Evolutionary conservation across 2,888 invertebrate genomes (phyloP).

Genomic region (Ceriagrion tenellum): DNA sequence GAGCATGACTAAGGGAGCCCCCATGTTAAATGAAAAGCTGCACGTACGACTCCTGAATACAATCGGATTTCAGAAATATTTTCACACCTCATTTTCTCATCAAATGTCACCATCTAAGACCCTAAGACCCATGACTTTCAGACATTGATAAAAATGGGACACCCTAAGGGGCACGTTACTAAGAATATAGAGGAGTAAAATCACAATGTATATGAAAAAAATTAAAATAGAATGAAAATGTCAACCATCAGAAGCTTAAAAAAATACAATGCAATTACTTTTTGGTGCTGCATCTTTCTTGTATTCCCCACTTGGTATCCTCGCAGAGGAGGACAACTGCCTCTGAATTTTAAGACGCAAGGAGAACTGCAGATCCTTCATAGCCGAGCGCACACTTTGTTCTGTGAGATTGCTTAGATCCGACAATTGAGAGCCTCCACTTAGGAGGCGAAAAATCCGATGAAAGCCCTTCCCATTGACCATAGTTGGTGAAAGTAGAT

Average conservation of each 20-base stretch:
- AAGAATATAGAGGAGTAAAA: no score
- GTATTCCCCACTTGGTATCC: conserved; percentile 56
- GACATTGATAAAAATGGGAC: no score
- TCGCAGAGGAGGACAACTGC: conserved; percentile 46
- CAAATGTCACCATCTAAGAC: no score
- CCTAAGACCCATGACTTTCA: no score
- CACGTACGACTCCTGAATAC: no score
- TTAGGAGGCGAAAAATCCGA: conserved; percentile 45
- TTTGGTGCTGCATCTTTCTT: conserved; percentile 57
- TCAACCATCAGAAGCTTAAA: neutral
- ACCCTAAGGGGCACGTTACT: no score
- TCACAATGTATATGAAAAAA: no score
- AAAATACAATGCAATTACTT: neutral
- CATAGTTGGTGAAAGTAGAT: conserved; percentile 47
- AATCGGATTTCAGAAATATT: no score
- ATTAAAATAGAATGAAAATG: neutral
- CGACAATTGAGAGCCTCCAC: conserved; percentile 24
- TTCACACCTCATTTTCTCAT: no score
- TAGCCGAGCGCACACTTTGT: conserved; percentile 41
- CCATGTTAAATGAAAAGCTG: no score
- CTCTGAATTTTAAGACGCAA: conserved; percentile 50
- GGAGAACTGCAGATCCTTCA: conserved; percentile 53
- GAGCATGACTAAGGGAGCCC: no score
- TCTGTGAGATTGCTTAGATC: conserved; percentile 13
- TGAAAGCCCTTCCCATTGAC: conserved; percentile 66